These are phyloP conservation scores for Agrochola lychnidis DNA, from an alignment of 2,888 invertebrate genomes.

Conservation along the genomic window DNA sequence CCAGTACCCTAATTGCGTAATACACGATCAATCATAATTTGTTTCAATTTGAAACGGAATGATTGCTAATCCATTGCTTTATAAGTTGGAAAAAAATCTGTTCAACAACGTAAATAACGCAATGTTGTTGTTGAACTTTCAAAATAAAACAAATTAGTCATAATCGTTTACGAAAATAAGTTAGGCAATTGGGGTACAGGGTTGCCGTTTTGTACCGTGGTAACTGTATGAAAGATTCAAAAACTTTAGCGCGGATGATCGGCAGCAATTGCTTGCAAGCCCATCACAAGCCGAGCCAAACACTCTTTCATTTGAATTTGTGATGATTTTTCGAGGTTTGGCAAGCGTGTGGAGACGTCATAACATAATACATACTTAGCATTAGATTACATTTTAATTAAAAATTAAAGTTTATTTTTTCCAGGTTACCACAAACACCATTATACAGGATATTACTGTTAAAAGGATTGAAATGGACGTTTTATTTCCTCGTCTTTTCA, in stretches of 20 bases:
- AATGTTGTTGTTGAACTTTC: no score
- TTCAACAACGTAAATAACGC: no score
- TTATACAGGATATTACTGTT: slow-evolving; percentile 70
- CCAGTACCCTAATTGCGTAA: no score
- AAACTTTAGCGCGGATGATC: not conserved
- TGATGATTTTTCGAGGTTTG: not conserved
- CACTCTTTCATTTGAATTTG: not conserved
- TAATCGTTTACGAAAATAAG: no score
- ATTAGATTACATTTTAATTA: not conserved
- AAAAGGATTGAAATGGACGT: slow-evolving; percentile 78
- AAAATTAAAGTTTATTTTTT: slow-evolving; percentile 62
- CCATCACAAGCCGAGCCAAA: not conserved
- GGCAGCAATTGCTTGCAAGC: not conserved
- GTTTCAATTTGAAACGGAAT: no score
- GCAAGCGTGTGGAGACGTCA: slow-evolving; percentile 11
- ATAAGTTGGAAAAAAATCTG: no score
- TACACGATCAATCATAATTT: no score
- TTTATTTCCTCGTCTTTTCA: slow-evolving; percentile 84
- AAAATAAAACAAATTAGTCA: no score
- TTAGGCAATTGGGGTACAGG: no score
- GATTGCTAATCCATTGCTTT: no score
- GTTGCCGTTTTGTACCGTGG: no score
- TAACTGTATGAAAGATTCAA: no score
- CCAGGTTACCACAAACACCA: slow-evolving; percentile 79
- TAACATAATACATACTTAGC: not conserved